phyloP scores from a whole-genome alignment of 2,797 vertebrate genomes.

The Falco biarmicus region DNA sequence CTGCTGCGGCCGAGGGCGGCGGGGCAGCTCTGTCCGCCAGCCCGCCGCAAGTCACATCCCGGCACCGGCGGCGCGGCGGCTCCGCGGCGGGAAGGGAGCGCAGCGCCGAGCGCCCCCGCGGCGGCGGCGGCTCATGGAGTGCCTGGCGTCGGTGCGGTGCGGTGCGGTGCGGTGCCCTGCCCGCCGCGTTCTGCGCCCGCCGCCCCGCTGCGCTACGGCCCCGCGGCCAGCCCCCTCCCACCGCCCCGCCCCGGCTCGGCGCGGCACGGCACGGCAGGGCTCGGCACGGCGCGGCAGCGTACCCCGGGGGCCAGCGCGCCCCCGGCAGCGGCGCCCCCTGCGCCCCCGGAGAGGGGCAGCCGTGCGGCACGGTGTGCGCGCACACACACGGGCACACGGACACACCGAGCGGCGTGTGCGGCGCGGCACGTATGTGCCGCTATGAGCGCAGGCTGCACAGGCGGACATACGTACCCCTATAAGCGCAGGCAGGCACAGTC shows the following conservation, averaged over 20 bases:
- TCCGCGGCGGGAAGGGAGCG: background rate
- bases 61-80: slow-evolving; percentile 4
- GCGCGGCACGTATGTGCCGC: background rate
- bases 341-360: too few relatives aligned
- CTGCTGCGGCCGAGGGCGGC: background rate
- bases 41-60: background rate
- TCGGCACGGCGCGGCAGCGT: background rate
- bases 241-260: background rate
- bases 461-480: too few relatives aligned
- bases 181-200: background rate
- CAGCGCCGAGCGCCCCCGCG: background rate
- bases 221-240: slow-evolving; percentile 6
- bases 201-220: background rate
- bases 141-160: background rate
- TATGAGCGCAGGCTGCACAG: too few relatives aligned
- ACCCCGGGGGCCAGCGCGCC: background rate
- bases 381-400: fast-evolving
- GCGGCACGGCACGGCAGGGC: fast-evolving
- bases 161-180: background rate
- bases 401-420: background rate
- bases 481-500: too few relatives aligned
- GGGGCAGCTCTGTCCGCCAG: slow-evolving; percentile 23
- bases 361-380: fast-evolving
- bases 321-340: too few relatives aligned
- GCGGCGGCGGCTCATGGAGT: background rate